These are phyloP conservation scores for Galeopsomyia nigrocyanea DNA, from an alignment of 2,888 invertebrate genomes.

Conservation along the genomic window DNA sequence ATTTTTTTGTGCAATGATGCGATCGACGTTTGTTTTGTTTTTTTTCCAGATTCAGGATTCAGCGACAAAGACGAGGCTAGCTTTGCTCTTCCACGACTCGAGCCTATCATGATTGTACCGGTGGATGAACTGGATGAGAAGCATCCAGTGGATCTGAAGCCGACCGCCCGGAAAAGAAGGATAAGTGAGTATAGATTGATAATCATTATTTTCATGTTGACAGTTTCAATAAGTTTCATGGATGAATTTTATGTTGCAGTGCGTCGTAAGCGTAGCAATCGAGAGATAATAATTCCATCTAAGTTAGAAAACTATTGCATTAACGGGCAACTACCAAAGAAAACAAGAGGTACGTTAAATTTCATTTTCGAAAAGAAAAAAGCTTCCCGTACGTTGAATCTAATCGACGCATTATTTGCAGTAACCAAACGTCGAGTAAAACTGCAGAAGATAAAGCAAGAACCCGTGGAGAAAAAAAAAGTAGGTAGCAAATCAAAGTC, in stretches of 20 bases:
- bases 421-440: too few species aligned
- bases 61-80: neutral
- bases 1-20: too few species aligned
- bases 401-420: too few species aligned
- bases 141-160: neutral
- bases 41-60: too few species aligned
- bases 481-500: too few species aligned
- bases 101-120: conserved; percentile 4
- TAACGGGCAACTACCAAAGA: neutral
- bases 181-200: conserved; percentile 6
- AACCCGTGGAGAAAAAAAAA: too few species aligned
- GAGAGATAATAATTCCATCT: neutral
- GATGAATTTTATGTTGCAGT: neutral
- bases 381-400: too few species aligned
- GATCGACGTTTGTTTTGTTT: too few species aligned
- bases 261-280: conserved; percentile 15
- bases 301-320: conserved; percentile 16
- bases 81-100: neutral
- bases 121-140: conserved; percentile 1
- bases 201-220: too few species aligned
- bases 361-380: too few species aligned
- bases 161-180: neutral
- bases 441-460: too few species aligned
- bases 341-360: conserved; percentile 5
- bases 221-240: neutral